Percentiles rank a stretch among this genome's conserved stretches.
phyloP scores from a whole-genome alignment of 2,797 vertebrate genomes.

The Sebastes trivittatus region DNA sequence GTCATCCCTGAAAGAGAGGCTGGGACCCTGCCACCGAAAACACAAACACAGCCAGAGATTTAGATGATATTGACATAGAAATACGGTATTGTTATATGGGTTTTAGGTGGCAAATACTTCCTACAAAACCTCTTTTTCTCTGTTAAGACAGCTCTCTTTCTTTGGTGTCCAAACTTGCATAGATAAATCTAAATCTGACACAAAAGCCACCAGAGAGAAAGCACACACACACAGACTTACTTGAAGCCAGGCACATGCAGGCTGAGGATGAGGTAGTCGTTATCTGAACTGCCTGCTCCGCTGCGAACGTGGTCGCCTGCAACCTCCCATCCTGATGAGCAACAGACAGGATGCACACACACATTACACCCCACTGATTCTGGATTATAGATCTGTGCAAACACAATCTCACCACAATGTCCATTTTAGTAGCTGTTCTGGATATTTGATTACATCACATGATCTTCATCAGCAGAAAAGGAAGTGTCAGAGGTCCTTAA shows the following conservation, averaged over 20 bases:
- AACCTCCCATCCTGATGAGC: constrained; percentile 92
- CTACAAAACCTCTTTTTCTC: neutral
- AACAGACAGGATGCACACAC: neutral
- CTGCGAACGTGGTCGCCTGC: constrained; percentile 94
- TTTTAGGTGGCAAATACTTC: neutral
- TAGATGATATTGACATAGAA: neutral
- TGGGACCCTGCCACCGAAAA: constrained; percentile 83
- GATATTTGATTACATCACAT: neutral
- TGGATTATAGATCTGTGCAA: neutral
- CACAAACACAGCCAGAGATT: neutral
- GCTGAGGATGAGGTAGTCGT: constrained; percentile 96
- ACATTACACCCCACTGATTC: neutral
- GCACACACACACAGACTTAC: constrained; percentile 77
- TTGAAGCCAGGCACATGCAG: constrained; percentile 94
- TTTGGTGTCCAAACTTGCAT: neutral
- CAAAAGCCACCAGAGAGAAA: neutral
- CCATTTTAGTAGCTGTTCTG: neutral
- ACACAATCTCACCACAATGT: neutral
- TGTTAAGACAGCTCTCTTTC: too few species aligned
- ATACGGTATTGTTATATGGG: neutral
- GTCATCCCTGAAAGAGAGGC: constrained; percentile 89
- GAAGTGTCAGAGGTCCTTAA: neutral
- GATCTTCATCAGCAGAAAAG: neutral
- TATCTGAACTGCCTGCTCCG: constrained; percentile 92
- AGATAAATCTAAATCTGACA: neutral